Base-by-base conservation (phyloP, 2,888 invertebrate species). In the Rhagophthalmus giganteus region DNA sequence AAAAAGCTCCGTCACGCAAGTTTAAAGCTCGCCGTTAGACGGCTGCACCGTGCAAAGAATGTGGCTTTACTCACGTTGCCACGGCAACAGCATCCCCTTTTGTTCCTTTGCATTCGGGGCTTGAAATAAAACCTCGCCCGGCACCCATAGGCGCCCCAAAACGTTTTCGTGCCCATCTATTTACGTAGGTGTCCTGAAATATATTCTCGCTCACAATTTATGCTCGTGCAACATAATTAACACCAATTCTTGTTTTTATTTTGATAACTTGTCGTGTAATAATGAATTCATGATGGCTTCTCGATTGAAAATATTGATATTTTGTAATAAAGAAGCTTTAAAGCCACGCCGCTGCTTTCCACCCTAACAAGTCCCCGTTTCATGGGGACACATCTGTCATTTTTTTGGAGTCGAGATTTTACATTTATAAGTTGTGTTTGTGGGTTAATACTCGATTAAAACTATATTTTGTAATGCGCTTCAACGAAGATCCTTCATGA, bases 371-470 rank as follows among this genome's bases (percentile, higher is more conserved):
- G 58, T 42, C 58, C 63, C 64, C 64, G 55, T 58, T 62, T 59
- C 69, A 69, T 66, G 66, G 74, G 72, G 70, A 70, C 71, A 72
- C 75, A 75, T 75, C 75, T 75, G 75, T 75, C 75, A 74, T 72
- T 26, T 71, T 75, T 74, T 73, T 71, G 69, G 66, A 60, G 64
- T 66, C 57, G 63, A 70, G 71, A 67, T 68, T 62, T 46, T 38
- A 39, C 47, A 38, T 47, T 35, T 46, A 47, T 35, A 44, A 51
- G 40, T 39, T 15, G 45, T 38, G 31, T 54, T 47, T 10, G 13
- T 25, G 37, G 24, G 25, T 13, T 25, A 12, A 20, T 20, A 20
- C 7, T 20, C 3, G 4, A 7, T 20, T 3, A 20, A 20, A 7
- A 7, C 7, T 3, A 20, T 20, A 5, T 20, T 20, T n/a, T n/a